Evolutionary conservation across 2,113 vertebrate genomes (phyloP).

Genomic region (Prinia subflava): DNA sequence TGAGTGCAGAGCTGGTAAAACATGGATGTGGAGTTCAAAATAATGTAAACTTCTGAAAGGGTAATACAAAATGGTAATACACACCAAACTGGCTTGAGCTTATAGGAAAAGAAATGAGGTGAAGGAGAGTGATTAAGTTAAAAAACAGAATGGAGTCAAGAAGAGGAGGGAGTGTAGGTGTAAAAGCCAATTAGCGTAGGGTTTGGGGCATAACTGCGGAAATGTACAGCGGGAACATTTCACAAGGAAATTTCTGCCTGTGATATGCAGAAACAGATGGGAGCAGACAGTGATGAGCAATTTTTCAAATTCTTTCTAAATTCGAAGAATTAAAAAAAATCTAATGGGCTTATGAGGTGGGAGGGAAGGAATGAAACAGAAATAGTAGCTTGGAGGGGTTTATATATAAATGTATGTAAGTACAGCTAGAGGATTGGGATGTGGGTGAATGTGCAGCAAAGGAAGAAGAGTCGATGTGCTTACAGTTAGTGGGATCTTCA

Average conservation of each 20-base stretch:
- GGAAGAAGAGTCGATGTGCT: not conserved
- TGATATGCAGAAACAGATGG: conserved; percentile 26
- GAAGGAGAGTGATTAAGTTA: not conserved
- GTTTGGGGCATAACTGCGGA: not conserved
- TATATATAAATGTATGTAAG: not conserved
- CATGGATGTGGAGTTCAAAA: not conserved
- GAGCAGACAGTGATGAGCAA: not conserved
- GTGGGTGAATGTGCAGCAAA: not conserved
- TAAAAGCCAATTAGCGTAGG: not conserved
- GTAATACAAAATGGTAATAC: not conserved
- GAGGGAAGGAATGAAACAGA: not conserved
- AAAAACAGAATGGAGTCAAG: not conserved
- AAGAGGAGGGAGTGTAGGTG: not conserved
- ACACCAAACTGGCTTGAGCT: not conserved
- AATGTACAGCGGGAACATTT: conserved; percentile 16
- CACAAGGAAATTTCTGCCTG: not conserved
- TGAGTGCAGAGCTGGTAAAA: not conserved
- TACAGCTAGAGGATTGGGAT: not conserved
- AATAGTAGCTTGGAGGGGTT: not conserved
- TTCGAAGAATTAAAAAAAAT: not conserved
- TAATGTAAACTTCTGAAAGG: not conserved
- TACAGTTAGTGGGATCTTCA: not conserved
- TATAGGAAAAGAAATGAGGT: not conserved
- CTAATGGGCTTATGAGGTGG: not conserved
- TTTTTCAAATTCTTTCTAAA: conserved; percentile 8